Base-by-base conservation (phyloP, 1,140 invertebrate genomes). In the Chrysomallon squamiferum region DNA sequence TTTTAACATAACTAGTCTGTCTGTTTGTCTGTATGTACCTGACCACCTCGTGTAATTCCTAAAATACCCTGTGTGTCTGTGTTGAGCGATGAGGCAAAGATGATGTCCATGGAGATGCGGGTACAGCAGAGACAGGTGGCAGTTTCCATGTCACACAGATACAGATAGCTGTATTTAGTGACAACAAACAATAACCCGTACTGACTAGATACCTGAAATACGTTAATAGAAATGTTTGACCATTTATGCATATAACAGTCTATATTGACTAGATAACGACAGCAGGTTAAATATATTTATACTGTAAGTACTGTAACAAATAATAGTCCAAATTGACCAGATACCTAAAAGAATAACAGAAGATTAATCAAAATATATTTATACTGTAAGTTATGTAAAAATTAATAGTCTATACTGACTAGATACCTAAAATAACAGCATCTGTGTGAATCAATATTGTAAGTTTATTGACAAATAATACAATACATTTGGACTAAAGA, bases 71-170 rank as follows among this genome's bases (percentile, higher is more conserved):
- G 83, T 45, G 81, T 82, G 27, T 78, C 76, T n/a, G 78, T 77
- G 70, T 85, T 84, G 5, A 85, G 74, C 6, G 77, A 74, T n/a
- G 84, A 74, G 32, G 78, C 71, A 71, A 86, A 86, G 35, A 86
- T 78, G 22, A 86, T 77, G 63, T 82, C 81, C 30, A 76, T 63
- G 13, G 79, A 83, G 15, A 86, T 71, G 29, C 74, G 72, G 2
- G 76, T 78, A 65, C 71, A 79, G 65, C 76, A 85, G 9, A 87
- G 71, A 66, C 76, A 83, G 2, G 77, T 75, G 7, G 78, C 80
- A 1, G 83, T 84, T 65, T 86, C 84, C 75, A 87, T 79, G 66
- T 87, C 85, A 77, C 82, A 84, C 32, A 86, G 59, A 69, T 85
- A 85, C 29, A 87, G 57, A 43, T 76, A 78, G 25, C 85, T 85